These are phyloP conservation scores for Armadillidium nasatum DNA, from an alignment of 1,140 invertebrate genomes.

Conservation along the genomic window DNA sequence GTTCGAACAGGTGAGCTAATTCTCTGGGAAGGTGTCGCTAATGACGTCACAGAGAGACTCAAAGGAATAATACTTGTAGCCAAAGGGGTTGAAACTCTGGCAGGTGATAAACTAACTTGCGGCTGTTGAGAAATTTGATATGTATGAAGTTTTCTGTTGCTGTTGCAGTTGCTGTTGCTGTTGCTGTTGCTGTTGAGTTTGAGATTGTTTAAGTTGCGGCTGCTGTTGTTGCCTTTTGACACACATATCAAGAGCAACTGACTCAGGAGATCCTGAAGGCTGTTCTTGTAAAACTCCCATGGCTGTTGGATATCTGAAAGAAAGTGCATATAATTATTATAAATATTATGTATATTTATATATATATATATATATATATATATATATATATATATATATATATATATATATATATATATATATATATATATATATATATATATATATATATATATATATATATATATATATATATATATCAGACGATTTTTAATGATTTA, in stretches of 20 bases:
- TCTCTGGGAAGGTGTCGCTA: neutral
- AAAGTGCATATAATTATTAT: neutral
- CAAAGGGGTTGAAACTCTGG: neutral
- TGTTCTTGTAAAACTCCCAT: constrained; percentile 42
- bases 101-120: too few species aligned
- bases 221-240: constrained; percentile 30
- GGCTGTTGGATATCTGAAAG: neutral
- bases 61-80: neutral
- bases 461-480: too few species aligned
- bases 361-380: neutral
- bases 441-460: neutral
- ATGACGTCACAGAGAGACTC: neutral
- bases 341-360: neutral
- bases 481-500: neutral
- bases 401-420: constrained; percentile 6
- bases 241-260: constrained; percentile 42
- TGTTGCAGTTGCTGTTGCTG: too few species aligned
- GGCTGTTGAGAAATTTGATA: neutral
- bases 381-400: constrained; percentile 6
- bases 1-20: constrained; percentile 21
- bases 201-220: neutral
- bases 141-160: too few species aligned
- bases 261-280: constrained; percentile 28
- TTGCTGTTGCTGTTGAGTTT: too few species aligned
- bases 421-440: neutral